Conservation (phyloP, 1,140 invertebrate species). For the Pogonognathellus flavescens region DNA sequence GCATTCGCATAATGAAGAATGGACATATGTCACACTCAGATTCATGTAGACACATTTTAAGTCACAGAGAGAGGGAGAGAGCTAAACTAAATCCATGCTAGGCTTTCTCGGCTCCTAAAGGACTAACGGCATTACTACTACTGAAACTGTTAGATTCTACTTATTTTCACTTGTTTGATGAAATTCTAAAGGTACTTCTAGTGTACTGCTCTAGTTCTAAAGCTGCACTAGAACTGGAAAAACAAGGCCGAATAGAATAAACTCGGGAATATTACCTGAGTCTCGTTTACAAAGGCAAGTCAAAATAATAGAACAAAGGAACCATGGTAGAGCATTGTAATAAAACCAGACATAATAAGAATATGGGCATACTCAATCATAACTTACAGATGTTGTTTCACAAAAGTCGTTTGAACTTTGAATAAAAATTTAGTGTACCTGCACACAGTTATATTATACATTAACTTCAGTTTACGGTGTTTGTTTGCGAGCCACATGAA, state of each 20-base stretch:
- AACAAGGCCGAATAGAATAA: slow-evolving; percentile 26
- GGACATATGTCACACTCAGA: slow-evolving; percentile 20
- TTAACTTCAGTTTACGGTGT: too few species aligned
- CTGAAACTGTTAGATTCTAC: slow-evolving; percentile 9
- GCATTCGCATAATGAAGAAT: slow-evolving; percentile 14
- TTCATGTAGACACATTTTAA: too few species aligned
- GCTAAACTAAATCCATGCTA: slow-evolving; percentile 21
- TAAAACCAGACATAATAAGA: too few species aligned
- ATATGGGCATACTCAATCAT: too few species aligned
- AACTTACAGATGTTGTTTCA: too few species aligned
- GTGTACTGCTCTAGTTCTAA: background rate
- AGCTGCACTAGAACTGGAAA: background rate
- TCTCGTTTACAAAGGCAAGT: background rate
- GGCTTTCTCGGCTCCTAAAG: background rate
- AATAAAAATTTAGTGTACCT: too few species aligned
- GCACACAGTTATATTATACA: too few species aligned
- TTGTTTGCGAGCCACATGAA: too few species aligned
- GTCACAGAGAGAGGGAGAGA: background rate
- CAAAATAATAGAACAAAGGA: background rate
- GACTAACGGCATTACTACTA: too few species aligned
- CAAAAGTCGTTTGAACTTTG: too few species aligned
- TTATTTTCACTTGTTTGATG: slow-evolving; percentile 1
- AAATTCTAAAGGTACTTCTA: slow-evolving; percentile 5
- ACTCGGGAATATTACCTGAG: slow-evolving; percentile 14
- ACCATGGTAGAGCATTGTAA: too few species aligned